A percentile compares a stretch with the other conserved stretches of the same genome.
Conservation (phyloP, 2,888 invertebrate species). For the Plebejus melissa region DNA sequence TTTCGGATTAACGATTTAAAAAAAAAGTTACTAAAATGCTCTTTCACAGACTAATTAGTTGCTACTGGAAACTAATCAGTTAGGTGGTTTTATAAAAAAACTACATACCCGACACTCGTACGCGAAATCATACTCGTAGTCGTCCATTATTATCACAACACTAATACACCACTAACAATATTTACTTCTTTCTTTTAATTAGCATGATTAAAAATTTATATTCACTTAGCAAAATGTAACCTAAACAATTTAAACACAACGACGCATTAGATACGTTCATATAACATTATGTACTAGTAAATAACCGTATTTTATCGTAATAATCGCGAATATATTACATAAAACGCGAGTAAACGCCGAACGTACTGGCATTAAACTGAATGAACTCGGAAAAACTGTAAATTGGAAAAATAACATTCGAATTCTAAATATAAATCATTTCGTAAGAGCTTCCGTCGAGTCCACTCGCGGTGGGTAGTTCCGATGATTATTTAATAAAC, state of each 20-base stretch:
- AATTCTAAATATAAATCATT: conserved; percentile 71
- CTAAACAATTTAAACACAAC: conserved; percentile 38
- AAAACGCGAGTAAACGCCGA: conserved; percentile 49
- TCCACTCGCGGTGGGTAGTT: conserved; percentile 50
- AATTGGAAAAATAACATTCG: conserved; percentile 57
- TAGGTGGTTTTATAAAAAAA: conserved; percentile 32
- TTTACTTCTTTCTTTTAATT: conserved; percentile 41
- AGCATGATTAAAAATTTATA: conserved; percentile 43
- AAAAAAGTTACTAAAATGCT: neutral
- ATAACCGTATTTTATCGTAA: conserved; percentile 30
- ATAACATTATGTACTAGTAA: neutral
- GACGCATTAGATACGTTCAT: neutral
- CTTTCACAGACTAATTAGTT: neutral
- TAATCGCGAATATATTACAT: conserved; percentile 35
- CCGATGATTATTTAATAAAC: conserved; percentile 44
- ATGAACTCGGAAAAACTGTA: conserved; percentile 67
- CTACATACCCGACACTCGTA: conserved; percentile 83
- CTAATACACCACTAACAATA: conserved; percentile 41
- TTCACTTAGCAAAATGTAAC: conserved; percentile 41
- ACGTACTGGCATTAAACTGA: conserved; percentile 65
- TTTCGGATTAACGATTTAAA: neutral
- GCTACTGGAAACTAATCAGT: neutral
- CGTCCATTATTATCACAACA: conserved; percentile 63
- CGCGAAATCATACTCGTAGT: conserved; percentile 82
- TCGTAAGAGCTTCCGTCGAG: conserved; percentile 60